A percentile compares a stretch with the other conserved stretches of the same genome.
These are phyloP conservation scores for Peromyscus leucopus DNA, from an alignment of 2,113 vertebrate genomes.

Conservation along the genomic window DNA sequence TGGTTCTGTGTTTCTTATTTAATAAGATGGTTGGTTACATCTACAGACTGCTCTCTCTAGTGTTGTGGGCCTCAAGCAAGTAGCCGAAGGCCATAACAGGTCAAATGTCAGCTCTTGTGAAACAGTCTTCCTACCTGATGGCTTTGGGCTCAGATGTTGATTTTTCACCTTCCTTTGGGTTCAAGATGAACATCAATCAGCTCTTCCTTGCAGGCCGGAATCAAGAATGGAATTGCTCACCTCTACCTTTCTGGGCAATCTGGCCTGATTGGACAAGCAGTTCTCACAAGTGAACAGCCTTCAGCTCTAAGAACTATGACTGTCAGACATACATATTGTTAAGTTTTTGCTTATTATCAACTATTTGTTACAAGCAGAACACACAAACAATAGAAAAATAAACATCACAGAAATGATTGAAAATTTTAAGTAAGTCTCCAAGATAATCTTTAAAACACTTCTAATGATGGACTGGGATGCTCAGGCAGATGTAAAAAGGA, in stretches of 20 bases:
- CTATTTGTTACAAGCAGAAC: slow-evolving; percentile 14
- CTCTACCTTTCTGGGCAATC: not conserved
- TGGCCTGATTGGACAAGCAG: not conserved
- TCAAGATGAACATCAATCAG: not conserved
- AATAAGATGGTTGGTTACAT: no score
- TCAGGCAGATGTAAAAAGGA: not conserved
- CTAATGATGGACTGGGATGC: not conserved
- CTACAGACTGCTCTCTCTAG: not conserved
- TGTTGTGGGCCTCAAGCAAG: not conserved
- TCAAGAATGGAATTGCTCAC: not conserved
- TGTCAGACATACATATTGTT: not conserved
- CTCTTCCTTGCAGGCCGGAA: not conserved
- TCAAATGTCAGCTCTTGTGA: not conserved
- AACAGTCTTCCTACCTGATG: not conserved
- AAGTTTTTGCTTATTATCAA: slow-evolving; percentile 29
- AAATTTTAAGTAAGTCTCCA: slow-evolving; percentile 44
- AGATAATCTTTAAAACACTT: slow-evolving; percentile 10
- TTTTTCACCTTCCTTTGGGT: not conserved
- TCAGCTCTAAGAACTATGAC: slow-evolving; percentile 25
- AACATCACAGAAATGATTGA: slow-evolving; percentile 23
- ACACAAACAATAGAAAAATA: slow-evolving; percentile 22
- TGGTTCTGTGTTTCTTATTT: no score
- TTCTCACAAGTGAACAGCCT: not conserved
- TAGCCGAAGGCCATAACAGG: not conserved
- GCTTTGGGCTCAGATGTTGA: not conserved